Base-by-base conservation (phyloP, 2,888 invertebrate species). In the Halictus quadricinctus region DNA sequence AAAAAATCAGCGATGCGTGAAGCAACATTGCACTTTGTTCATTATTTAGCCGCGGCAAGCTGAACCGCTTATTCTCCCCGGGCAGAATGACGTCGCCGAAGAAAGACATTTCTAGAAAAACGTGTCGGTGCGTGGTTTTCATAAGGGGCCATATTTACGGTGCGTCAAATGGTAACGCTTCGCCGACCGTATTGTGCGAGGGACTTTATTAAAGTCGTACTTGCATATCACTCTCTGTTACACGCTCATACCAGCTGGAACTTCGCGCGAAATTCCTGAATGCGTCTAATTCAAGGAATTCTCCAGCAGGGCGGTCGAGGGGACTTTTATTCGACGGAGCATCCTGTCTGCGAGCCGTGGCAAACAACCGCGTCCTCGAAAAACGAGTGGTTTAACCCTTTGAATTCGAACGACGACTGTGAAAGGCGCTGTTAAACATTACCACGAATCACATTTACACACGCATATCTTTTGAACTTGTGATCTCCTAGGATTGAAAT, bases 201-300 rank as follows among this genome's bases (percentile, higher is more conserved):
- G 48, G 75, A 81, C 80, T 80, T 87, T 87, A 88, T 85, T 87
- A 83, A 87, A 83, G 73, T 75, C 70, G 21, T 54, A 54, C 54
- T 43, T 76, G 43, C 60, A 69, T 48, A 66, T 79, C 72, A 46
- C 54, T 29, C 72, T 13, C 21, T 50, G 54, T n/a, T 66, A 77
- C 41, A 64, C 25, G 46, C 13, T 58, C 76, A 18, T 70, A 36
- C 29, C 58, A 15, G 43, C 46, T 6, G 72, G 15, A 48, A 36
- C 13, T 58, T 60, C 50, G 41, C 48, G 81, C 3, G 77, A 77
- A 81, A 81, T 81, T 77, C 48, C 81, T 72, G 81, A 81, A 77
- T 66, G 41, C 72, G 41, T 81, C 72, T 64, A 72, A 77, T 77
- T 81, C 72, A 60, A 60, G 41, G 77, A 72, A 72, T 77, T 50